Conservation (phyloP, 2,113 vertebrate genomes). For the Suncus etruscus region DNA sequence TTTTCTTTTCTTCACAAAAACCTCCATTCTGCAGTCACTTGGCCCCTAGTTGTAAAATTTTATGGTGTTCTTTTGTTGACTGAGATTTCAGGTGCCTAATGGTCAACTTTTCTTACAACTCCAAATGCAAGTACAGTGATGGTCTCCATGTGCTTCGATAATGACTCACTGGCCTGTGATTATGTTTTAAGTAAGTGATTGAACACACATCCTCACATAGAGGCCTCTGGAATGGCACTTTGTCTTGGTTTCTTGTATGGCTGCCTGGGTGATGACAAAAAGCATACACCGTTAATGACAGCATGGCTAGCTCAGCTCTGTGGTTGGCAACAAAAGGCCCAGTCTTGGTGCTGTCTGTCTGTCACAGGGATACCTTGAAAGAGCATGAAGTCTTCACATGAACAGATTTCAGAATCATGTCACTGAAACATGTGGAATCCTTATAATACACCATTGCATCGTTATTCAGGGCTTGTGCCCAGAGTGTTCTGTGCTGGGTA, state of each 20-base stretch:
- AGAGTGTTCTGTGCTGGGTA: slow-evolving; percentile 5
- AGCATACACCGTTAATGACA: slow-evolving; percentile 63
- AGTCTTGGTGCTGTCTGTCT: slow-evolving; percentile 39
- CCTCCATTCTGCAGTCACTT: slow-evolving; percentile 82
- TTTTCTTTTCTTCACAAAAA: slow-evolving; percentile 79
- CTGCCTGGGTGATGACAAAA: slow-evolving; percentile 78
- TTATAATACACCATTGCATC: background rate
- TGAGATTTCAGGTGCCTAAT: slow-evolving; percentile 87
- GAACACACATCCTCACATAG: background rate
- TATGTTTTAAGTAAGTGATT: slow-evolving; percentile 71
- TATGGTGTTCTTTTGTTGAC: slow-evolving; percentile 83
- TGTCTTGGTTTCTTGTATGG: slow-evolving; percentile 64
- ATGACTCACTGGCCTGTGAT: slow-evolving; percentile 59
- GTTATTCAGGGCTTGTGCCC: background rate
- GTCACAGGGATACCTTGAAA: slow-evolving; percentile 51
- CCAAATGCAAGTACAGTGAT: slow-evolving; percentile 81
- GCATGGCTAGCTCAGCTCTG: background rate
- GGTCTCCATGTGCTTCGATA: slow-evolving; percentile 83
- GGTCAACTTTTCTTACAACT: slow-evolving; percentile 79
- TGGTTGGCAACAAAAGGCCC: slow-evolving; percentile 47
- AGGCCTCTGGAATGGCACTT: slow-evolving; percentile 67
- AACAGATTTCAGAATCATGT: slow-evolving; percentile 80
- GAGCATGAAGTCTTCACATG: slow-evolving; percentile 56
- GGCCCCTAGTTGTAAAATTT: slow-evolving; percentile 83
- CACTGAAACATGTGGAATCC: slow-evolving; percentile 63